These are phyloP conservation scores for Melanotus villosus DNA, from an alignment of 2,888 invertebrate genomes.

Conservation along the genomic window DNA sequence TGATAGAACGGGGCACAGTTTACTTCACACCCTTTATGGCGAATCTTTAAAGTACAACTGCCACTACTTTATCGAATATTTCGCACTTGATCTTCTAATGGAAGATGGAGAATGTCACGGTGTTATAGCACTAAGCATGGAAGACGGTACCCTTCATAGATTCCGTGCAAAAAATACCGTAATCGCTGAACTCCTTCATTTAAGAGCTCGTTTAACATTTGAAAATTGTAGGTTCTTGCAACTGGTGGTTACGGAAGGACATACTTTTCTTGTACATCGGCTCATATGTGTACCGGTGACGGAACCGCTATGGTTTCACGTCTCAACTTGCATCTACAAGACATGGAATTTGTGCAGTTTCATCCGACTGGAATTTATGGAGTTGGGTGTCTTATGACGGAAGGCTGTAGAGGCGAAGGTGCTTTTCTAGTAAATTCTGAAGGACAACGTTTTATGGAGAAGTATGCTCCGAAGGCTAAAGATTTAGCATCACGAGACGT, in stretches of 20 bases:
- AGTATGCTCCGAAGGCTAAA: slow-evolving; percentile 99
- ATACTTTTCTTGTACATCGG: slow-evolving; percentile 98
- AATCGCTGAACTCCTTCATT: too few relatives aligned
- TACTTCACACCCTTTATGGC: slow-evolving; percentile 97
- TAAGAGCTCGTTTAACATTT: too few relatives aligned
- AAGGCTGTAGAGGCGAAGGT: slow-evolving; percentile 97
- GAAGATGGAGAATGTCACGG: slow-evolving; percentile 93
- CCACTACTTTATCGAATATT: slow-evolving; percentile 98
- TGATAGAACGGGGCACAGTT: slow-evolving; percentile 98
- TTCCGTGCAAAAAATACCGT: slow-evolving; percentile 88
- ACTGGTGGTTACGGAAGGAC: slow-evolving; percentile 93
- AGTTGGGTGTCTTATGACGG: slow-evolving; percentile 98
- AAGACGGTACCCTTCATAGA: slow-evolving; percentile 97
- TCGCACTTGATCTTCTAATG: slow-evolving; percentile 96
- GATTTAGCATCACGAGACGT: slow-evolving; percentile 99
- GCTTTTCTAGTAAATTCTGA: slow-evolving; percentile 97
- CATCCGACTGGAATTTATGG: slow-evolving; percentile 99
- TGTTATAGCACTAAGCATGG: slow-evolving; percentile 93
- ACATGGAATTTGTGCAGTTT: slow-evolving; percentile 99
- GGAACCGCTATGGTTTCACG: slow-evolving; percentile 96
- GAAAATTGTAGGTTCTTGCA: slow-evolving; percentile 77
- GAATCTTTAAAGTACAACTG: slow-evolving; percentile 97
- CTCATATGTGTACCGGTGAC: slow-evolving; percentile 98
- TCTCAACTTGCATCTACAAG: slow-evolving; percentile 93
- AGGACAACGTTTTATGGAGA: slow-evolving; percentile 98